Percentiles rank a stretch among this genome's conserved stretches.
phyloP scores from a whole-genome alignment of 2,113 vertebrate genomes.

The Takifugu flavidus region DNA sequence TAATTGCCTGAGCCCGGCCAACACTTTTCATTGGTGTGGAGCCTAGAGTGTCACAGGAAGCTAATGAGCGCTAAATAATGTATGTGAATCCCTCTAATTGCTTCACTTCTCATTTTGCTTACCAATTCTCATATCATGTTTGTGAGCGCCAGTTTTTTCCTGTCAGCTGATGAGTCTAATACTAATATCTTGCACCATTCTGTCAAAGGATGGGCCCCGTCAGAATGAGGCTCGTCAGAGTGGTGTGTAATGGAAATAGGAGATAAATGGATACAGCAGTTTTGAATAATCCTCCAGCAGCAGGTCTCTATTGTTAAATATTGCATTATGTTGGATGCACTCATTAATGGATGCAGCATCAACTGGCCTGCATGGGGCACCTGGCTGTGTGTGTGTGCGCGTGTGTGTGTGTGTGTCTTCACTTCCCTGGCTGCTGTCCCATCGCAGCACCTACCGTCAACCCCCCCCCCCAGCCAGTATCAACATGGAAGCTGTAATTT shows the following conservation, averaged over 20 bases:
- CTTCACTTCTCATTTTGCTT: conserved; percentile 81
- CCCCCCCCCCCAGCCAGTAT: conserved; percentile 51
- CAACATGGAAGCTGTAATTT: conserved; percentile 72
- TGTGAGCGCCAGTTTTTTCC: conserved; percentile 62
- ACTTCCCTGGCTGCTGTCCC: conserved; percentile 38
- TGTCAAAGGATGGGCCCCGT: conserved; percentile 43
- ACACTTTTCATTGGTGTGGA: conserved; percentile 77
- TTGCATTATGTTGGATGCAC: conserved; percentile 53
- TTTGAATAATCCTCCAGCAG: conserved; percentile 33
- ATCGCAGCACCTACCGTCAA: conserved; percentile 41
- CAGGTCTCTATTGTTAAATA: conserved; percentile 48
- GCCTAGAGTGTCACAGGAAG: conserved; percentile 77
- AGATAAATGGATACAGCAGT: conserved; percentile 33
- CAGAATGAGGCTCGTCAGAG: conserved; percentile 31
- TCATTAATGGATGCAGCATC: conserved; percentile 59
- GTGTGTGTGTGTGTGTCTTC: conserved; percentile 10
- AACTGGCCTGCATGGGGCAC: conserved; percentile 52
- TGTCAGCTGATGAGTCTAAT: conserved; percentile 59
- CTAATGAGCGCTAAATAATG: conserved; percentile 85
- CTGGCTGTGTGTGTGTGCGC: conserved; percentile 25
- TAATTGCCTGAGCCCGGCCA: conserved; percentile 79
- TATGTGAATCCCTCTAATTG: conserved; percentile 81
- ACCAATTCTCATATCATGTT: conserved; percentile 73
- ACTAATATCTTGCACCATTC: conserved; percentile 59
- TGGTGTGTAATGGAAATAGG: conserved; percentile 9